Percentiles rank a stretch among this genome's conserved stretches.
Conservation (phyloP, 2,888 invertebrate species). For the Deilephila elpenor region DNA sequence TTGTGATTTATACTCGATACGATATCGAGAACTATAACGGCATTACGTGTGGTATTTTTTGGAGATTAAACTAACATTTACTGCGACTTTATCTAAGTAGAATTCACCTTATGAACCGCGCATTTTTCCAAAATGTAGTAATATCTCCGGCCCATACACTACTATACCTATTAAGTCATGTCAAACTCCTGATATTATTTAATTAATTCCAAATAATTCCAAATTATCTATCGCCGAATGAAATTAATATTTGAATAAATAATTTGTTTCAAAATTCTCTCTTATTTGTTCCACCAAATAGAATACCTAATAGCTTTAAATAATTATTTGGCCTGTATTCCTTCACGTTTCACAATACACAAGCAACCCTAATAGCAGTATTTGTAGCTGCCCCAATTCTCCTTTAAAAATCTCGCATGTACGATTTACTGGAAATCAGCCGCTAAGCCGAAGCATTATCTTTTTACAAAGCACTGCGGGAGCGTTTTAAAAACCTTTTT, state of each 20-base stretch:
- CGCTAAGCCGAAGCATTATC: slow-evolving; percentile 21
- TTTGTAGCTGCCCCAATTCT: slow-evolving; percentile 24
- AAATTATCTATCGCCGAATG: no score
- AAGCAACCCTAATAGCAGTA: slow-evolving; percentile 20
- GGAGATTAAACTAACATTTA: neutral
- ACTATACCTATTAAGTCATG: no score
- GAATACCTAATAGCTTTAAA: neutral
- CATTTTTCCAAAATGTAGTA: no score
- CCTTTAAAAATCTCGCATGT: slow-evolving; percentile 24
- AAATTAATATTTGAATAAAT: no score
- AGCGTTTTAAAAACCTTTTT: slow-evolving; percentile 14
- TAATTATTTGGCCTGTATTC: neutral
- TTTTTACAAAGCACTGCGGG: slow-evolving; percentile 26
- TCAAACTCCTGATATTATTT: no score
- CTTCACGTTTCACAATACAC: neutral
- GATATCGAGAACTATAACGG: neutral
- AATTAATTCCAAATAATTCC: no score
- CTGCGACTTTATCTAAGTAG: no score
- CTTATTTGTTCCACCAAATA: no score
- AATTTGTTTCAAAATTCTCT: no score
- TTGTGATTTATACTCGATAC: neutral
- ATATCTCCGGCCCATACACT: no score
- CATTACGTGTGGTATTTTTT: neutral
- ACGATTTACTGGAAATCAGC: slow-evolving; percentile 10
- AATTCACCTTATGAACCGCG: no score